A percentile compares a stretch with the other conserved stretches of the same genome.
phyloP scores from a whole-genome alignment of 2,797 vertebrate genomes.

The Myoxocephalus aenaeus region DNA sequence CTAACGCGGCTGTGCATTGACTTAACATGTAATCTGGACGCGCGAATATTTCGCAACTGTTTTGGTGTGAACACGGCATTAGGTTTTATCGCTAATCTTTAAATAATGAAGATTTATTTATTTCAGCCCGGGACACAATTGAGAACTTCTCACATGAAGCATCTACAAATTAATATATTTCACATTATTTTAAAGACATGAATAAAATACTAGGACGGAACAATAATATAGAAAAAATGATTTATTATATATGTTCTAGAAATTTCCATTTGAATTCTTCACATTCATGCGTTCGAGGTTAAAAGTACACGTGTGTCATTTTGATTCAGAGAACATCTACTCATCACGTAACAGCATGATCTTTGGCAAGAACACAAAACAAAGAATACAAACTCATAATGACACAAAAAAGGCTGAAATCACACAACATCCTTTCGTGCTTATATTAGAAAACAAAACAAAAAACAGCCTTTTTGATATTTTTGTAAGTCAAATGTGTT shows the following conservation, averaged over 20 bases:
- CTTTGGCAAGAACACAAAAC: conserved; percentile 32
- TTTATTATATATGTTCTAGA: conserved; percentile 43
- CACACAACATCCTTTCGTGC: not conserved
- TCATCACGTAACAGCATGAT: not conserved
- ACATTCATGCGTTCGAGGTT: not conserved
- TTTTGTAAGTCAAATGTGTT: not conserved
- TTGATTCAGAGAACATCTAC: not conserved
- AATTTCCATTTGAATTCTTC: not conserved
- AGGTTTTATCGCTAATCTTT: not conserved
- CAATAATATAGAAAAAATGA: not conserved
- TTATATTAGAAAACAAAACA: not conserved
- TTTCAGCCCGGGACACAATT: not conserved
- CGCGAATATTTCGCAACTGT: too few species aligned
- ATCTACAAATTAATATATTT: not conserved
- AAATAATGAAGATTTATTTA: too few species aligned
- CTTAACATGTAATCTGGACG: too few species aligned
- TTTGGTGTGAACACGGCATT: too few species aligned
- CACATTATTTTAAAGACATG: not conserved
- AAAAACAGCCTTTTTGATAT: not conserved
- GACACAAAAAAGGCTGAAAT: not conserved
- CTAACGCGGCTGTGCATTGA: too few species aligned
- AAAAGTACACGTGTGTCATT: not conserved
- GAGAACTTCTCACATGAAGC: not conserved
- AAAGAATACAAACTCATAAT: not conserved
- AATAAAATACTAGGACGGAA: not conserved